Base-by-base conservation (phyloP, 2,113 vertebrate genomes). In the Collichthys lucidus region DNA sequence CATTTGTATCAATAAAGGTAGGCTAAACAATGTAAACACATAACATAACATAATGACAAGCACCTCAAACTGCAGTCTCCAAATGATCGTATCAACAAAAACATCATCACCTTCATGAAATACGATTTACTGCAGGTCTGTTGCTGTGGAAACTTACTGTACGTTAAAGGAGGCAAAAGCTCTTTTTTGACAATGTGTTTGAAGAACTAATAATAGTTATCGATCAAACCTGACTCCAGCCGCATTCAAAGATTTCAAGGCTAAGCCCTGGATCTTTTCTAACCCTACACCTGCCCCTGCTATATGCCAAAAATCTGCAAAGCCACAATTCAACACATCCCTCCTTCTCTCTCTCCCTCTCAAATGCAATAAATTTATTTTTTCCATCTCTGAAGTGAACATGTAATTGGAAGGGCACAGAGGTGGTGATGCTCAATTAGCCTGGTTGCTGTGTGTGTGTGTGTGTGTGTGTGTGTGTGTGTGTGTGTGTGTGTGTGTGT, bases 381-480 rank as follows among this genome's bases (percentile, higher is more conserved):
- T 67, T 85, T 81, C 14, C 15, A 2, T 74, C 66, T 63, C 69
- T 68, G 31, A 62, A 68, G 66, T 71, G 14, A 76, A 68, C 15
- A 8, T 49, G 65, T 84, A 91, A 89, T 88, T 87, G 83, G 40
- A 82, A 68, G 69, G 80, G 62, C 83, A 80, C 49, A 44, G 71
- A 19, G 77, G 78, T 76, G 80, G 64, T 56, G 78, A 82, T 52
- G 85, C 80, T 86, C 83, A 84, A 86, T 89, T 89, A 88, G 68
- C 57, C 65, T 4, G 66, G 26, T 63, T 49, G 26, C 26, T 26
- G 26, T 26, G 26, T 26, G 26, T 26, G 2, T 26, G 1, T 1
- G 1, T 0, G 24, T 26, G 24, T 26, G 24, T 26, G 24, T 26
- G 24, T 26, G 24, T 26, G 24, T 26, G 24, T 26, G 24, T 26